Conservation (phyloP, 1,140 invertebrate genomes). For the Ridgeia piscesae region DNA sequence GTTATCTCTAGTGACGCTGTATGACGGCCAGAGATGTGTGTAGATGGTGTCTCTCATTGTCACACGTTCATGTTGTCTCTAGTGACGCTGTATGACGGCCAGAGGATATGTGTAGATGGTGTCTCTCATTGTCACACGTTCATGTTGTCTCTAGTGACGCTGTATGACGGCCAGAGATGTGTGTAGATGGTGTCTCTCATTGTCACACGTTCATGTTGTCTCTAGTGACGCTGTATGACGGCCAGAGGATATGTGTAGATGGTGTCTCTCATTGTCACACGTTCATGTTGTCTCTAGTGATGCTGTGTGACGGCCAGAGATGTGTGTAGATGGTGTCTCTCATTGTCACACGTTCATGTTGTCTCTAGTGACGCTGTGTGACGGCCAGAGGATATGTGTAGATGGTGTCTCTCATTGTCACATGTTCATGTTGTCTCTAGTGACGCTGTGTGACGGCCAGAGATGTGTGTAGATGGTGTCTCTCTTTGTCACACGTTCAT, state of each 20-base stretch:
- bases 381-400: background rate
- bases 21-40: background rate
- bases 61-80: background rate
- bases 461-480: background rate
- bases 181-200: background rate
- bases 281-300: background rate
- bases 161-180: background rate
- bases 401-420: background rate
- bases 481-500: background rate
- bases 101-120: background rate
- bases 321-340: background rate
- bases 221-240: background rate
- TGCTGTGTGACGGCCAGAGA: background rate
- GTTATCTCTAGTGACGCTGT: background rate
- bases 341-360: background rate
- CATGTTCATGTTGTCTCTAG: background rate
- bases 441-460: too few species aligned
- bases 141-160: background rate
- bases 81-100: background rate
- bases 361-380: too few species aligned
- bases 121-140: background rate
- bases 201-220: background rate
- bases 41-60: background rate
- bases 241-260: background rate
- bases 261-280: background rate